Conservation (phyloP, 1,140 invertebrate genomes). For the Drosophila saltans region DNA sequence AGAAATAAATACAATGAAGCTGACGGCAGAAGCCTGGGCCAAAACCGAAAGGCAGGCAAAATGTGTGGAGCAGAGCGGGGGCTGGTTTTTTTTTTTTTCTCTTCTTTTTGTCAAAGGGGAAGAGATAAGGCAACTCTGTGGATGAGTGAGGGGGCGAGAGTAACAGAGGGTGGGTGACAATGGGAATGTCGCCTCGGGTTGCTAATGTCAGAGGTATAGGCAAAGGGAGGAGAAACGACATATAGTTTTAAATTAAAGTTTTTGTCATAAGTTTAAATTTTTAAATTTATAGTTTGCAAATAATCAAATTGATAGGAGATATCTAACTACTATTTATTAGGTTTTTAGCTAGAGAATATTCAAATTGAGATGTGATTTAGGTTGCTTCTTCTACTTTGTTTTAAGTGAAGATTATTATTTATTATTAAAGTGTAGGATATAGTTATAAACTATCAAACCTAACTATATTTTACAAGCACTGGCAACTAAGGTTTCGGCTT, state of each 20-base stretch:
- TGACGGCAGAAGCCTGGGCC: conserved; percentile 40
- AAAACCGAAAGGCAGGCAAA: not conserved
- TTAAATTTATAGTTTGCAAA: not conserved
- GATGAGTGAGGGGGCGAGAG: not conserved
- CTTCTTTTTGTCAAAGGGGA: not conserved
- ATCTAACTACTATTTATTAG: too few relatives aligned
- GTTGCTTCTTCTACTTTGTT: too few relatives aligned
- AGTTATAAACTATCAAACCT: too few relatives aligned
- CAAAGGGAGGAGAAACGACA: conserved; percentile 12
- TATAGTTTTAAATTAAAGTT: conserved; percentile 13
- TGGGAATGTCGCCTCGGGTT: conserved; percentile 36
- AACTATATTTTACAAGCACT: too few relatives aligned
- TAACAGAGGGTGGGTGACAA: conserved; percentile 40
- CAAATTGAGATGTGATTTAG: too few relatives aligned
- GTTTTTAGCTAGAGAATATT: too few relatives aligned
- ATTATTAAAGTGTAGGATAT: too few relatives aligned
- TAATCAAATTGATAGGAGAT: not conserved
- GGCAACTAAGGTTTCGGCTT: too few relatives aligned
- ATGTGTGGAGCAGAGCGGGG: conserved; percentile 14
- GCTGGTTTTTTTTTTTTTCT: conserved; percentile 5
- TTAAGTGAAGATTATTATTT: too few relatives aligned
- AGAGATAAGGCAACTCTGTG: not conserved
- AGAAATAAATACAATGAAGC: conserved; percentile 79
- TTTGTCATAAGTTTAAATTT: conserved; percentile 4
- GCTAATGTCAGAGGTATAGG: not conserved